Evolutionary conservation across 30 jellyfish, hydroid and myxozoan species (phyloP), one percentile per base, ranked within the genome.

Genomic region (Aurelia aurita complex sp. Pacific): DNA sequence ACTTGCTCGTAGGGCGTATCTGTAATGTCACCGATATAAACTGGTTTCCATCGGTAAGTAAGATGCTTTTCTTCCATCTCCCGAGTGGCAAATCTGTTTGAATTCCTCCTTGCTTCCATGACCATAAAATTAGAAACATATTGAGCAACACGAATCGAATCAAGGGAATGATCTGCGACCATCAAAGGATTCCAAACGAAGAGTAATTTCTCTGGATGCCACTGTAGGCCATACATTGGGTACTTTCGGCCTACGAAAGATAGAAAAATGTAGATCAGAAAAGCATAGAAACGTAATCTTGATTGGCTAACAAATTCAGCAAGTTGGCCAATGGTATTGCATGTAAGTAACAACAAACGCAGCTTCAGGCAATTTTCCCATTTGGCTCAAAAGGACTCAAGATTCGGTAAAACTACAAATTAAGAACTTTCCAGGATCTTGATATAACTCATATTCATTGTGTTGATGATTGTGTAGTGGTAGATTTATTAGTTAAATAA

Each of bases 161-260:
- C 86, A 62, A 80, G 59, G 13, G 98, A 88, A 64, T 94, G 98
- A 60, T 94, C 96, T 10, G 91, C 92, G 2, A 80, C 85, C 84
- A 92, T 69, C 77, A 74, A 72, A 10, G 98, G 97, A 76, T 88
- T 94, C 86, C 85, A 79, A 14, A 94, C 96, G 42, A 54, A 94
- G 67, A 88, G 82, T 3, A 76, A 63, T 74, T 94, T 94, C 86
- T 94, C 98, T 12, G 98, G 98, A 79, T 94, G 98, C 98, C 98
- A 94, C 46, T 94, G 98, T 14, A 94, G 67, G 52, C 98, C 98
- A 78, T 88, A 94, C 17, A 94, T 53, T 42, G 98, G 98, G 36
- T 94, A 94, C 19, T 68, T 74, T 13, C 89, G 87, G 16, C 88
- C 98, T 94, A 32, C 10, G 50, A n/a, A 66, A 55, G 29, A 89